These are phyloP conservation scores for Syngnathus rostellatus DNA, from an alignment of 2,797 vertebrate genomes.

Conservation along the genomic window DNA sequence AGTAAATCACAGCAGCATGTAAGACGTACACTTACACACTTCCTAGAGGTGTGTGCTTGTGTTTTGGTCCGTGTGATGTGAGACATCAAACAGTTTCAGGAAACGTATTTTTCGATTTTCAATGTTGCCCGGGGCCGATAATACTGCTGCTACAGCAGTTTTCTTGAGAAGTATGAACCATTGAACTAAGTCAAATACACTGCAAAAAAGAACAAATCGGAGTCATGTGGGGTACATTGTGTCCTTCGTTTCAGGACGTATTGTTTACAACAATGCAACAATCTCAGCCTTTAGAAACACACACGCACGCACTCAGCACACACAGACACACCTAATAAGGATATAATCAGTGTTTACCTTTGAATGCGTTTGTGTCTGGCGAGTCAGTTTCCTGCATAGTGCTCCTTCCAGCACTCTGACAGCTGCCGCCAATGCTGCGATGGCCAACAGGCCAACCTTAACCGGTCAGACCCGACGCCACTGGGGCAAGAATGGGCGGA, in stretches of 20 bases:
- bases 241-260: too few species aligned
- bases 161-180: too few species aligned
- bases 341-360: constrained; percentile 72
- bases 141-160: too few species aligned
- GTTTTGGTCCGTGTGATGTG: too few species aligned
- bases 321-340: neutral
- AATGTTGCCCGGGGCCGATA: too few species aligned
- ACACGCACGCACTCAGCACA: neutral
- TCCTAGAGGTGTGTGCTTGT: too few species aligned
- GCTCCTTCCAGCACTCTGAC: constrained; percentile 71
- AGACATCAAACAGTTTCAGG: too few species aligned
- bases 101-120: too few species aligned
- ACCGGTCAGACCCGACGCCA: constrained; percentile 69
- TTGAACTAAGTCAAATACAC: too few species aligned
- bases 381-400: constrained; percentile 97
- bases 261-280: too few species aligned
- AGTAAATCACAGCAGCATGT: neutral
- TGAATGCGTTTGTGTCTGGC: constrained; percentile 91
- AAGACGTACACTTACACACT: neutral
- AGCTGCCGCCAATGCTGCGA: constrained; percentile 59
- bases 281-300: neutral
- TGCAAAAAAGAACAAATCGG: too few species aligned
- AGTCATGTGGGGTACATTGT: too few species aligned
- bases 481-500: constrained; percentile 56
- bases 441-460: constrained; percentile 64